These are phyloP conservation scores for Heteronetta atricapilla DNA, from an alignment of 2,113 vertebrate species.

Conservation along the genomic window DNA sequence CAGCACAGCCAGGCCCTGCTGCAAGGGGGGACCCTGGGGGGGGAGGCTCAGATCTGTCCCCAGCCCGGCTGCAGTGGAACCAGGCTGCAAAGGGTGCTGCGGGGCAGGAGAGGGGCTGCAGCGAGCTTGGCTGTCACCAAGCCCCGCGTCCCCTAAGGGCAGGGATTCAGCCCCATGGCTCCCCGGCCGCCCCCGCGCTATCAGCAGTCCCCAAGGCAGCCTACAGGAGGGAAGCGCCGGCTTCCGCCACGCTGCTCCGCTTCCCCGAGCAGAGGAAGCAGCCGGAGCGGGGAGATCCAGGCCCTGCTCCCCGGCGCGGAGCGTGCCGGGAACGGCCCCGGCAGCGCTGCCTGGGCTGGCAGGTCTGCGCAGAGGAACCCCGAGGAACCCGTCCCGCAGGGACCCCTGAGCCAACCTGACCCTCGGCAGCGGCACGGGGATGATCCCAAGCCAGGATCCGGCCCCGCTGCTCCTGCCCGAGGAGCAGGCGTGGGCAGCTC, in stretches of 20 bases:
- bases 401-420: not conserved
- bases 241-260: not conserved
- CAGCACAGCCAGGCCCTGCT: not conserved
- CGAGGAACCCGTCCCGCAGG: not conserved
- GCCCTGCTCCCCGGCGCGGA: not conserved
- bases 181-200: not conserved
- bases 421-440: not conserved
- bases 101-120: not conserved
- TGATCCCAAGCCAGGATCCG: rapidly evolving
- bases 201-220: not conserved
- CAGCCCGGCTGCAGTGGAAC: not conserved
- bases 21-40: rapidly evolving
- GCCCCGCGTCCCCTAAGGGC: rapidly evolving
- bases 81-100: rapidly evolving
- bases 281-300: conserved; percentile 13
- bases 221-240: conserved; percentile 28
- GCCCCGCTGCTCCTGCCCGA: not conserved
- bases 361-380: not conserved
- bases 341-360: not conserved
- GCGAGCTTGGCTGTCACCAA: not conserved
- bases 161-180: rapidly evolving
- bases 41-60: not conserved
- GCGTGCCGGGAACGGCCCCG: not conserved
- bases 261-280: conserved; percentile 37
- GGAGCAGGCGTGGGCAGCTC: not conserved